A percentile compares a stretch with the other conserved stretches of the same genome.
Evolutionary conservation across 2,888 invertebrate genomes (phyloP).

Genomic region (Tigriopus californicus): DNA sequence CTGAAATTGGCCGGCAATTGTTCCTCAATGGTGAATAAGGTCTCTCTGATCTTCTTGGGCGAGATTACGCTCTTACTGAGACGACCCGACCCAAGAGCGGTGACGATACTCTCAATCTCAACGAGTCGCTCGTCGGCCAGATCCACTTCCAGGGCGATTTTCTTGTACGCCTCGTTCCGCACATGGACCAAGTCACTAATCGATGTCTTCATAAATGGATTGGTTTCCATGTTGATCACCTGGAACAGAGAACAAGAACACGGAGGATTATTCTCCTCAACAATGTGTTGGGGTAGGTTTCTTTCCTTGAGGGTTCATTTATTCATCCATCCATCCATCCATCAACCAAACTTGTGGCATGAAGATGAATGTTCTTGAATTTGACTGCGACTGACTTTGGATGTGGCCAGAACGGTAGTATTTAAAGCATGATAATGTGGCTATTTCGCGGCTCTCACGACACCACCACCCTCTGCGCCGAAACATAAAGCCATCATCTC

Average conservation of each 20-base stretch:
- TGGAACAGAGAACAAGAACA: not conserved
- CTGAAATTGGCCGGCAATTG: constrained; percentile 6
- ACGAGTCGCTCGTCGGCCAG: not conserved
- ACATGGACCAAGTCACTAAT: not conserved
- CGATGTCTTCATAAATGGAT: not conserved
- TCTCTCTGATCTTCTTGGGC: not conserved
- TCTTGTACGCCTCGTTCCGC: not conserved
- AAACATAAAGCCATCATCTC: too few relatives aligned
- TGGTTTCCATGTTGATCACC: constrained; percentile 7
- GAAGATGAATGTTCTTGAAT: too few relatives aligned
- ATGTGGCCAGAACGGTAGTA: too few relatives aligned
- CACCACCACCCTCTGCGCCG: too few relatives aligned
- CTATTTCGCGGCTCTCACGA: too few relatives aligned
- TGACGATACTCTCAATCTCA: not conserved
- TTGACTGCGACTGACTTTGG: too few relatives aligned
- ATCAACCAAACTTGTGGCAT: too few relatives aligned
- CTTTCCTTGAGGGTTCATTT: too few relatives aligned
- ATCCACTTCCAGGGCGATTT: not conserved
- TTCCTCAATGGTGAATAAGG: constrained; percentile 1
- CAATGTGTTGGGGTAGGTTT: too few relatives aligned
- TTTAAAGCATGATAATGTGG: too few relatives aligned
- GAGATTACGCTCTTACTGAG: not conserved
- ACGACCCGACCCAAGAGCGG: not conserved
- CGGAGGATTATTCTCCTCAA: too few relatives aligned
- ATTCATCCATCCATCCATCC: too few relatives aligned